Conservation (phyloP, 1,140 invertebrate species). For the Psilanteris sp. region DNA sequence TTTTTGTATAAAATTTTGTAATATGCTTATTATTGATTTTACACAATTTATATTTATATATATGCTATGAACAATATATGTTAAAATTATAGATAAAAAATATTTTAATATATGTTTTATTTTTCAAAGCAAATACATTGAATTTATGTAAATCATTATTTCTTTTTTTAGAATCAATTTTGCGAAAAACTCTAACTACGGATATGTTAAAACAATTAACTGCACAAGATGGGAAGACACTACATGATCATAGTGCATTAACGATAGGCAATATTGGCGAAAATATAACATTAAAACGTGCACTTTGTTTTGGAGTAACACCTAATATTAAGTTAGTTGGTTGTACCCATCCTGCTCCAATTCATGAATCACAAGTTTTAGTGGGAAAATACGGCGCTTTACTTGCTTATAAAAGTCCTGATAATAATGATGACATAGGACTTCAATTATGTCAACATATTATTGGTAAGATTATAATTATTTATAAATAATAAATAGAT, state of each 20-base stretch:
- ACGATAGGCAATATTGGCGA: constrained; percentile 93
- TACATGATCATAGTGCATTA: constrained; percentile 90
- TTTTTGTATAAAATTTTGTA: too few species aligned
- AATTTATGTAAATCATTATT: too few species aligned
- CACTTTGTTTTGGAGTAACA: constrained; percentile 85
- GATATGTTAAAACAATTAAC: constrained; percentile 84
- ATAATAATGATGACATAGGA: constrained; percentile 81
- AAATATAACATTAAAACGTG: constrained; percentile 90
- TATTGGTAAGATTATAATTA: too few species aligned
- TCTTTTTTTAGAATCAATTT: constrained; percentile 59
- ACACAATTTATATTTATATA: too few species aligned
- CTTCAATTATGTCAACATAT: constrained; percentile 93
- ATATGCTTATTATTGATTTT: too few species aligned
- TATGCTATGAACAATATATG: too few species aligned
- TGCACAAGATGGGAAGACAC: constrained; percentile 83
- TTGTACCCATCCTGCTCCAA: constrained; percentile 86
- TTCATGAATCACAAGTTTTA: constrained; percentile 76
- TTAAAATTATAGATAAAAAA: too few species aligned
- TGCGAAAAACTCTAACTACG: constrained; percentile 81
- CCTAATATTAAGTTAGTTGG: constrained; percentile 82
- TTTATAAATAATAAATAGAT: too few species aligned
- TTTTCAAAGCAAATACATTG: too few species aligned
- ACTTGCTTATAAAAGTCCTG: constrained; percentile 83
- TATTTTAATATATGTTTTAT: too few species aligned
- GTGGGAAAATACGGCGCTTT: constrained; percentile 92